Conservation (phyloP, 2,797 vertebrate genomes). For the Rhinatrema bivittatum region DNA sequence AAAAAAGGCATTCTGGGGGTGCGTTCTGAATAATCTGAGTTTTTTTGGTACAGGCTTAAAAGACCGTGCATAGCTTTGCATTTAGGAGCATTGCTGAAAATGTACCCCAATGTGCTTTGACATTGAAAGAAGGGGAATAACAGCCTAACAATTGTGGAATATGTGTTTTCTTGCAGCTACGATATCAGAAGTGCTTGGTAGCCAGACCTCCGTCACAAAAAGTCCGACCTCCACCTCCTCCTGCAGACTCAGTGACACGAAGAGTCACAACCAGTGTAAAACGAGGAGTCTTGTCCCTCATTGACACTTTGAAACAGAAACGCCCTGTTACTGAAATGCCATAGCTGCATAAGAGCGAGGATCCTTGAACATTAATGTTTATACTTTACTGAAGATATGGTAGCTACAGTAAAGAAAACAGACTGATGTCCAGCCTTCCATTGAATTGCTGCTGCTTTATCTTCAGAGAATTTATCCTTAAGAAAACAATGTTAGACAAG, state of each 20-base stretch:
- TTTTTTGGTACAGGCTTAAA: no score
- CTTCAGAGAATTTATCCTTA: constrained; percentile 49
- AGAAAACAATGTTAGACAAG: constrained; percentile 56
- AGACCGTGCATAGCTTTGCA: no score
- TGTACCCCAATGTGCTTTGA: no score
- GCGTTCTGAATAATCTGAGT: no score
- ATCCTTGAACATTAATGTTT: background rate
- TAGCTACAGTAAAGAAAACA: constrained; percentile 27
- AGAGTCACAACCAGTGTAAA: constrained; percentile 95
- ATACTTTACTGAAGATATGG: constrained; percentile 19
- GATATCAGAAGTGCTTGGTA: constrained; percentile 98
- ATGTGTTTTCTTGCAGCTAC: constrained; percentile 64
- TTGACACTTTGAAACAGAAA: constrained; percentile 99
- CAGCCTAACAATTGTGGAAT: background rate
- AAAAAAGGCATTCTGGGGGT: no score
- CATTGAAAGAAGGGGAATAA: no score
- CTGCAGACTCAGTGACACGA: constrained; percentile 82
- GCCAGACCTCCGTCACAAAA: constrained; percentile 85
- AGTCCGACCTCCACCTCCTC: constrained; percentile 72
- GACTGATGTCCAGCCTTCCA: constrained; percentile 46
- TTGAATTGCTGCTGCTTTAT: constrained; percentile 48
- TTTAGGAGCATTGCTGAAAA: no score
- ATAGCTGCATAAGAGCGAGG: constrained; percentile 50
- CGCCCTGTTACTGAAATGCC: constrained; percentile 80
- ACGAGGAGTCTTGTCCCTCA: constrained; percentile 88